Evolutionary conservation across 2,797 vertebrate species (phyloP).

Genomic region (Amblyopsis hoosieri): DNA sequence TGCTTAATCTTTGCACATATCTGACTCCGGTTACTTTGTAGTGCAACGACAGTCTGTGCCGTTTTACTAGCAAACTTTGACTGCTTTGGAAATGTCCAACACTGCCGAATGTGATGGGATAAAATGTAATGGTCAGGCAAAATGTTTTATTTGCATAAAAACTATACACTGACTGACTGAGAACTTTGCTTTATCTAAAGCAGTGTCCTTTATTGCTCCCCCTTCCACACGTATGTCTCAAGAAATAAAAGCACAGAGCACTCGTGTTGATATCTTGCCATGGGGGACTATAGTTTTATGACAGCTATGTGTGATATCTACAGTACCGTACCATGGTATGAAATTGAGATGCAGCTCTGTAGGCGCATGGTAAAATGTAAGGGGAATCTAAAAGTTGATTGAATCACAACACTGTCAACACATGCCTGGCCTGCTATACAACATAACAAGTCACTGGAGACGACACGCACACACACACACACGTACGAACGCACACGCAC

Average conservation of each 20-base stretch:
- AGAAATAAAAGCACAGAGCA: constrained; percentile 36
- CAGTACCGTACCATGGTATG: constrained; percentile 58
- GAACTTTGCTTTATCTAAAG: constrained; percentile 16
- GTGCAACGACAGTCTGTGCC: constrained; percentile 14
- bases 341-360: constrained; percentile 73
- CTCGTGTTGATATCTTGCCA: constrained; percentile 51
- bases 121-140: not conserved
- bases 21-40: constrained; percentile 41
- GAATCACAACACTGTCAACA: constrained; percentile 68
- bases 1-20: constrained; percentile 90
- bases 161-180: constrained; percentile 16
- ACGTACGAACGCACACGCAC: not conserved
- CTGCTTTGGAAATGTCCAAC: not conserved
- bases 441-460: constrained; percentile 80
- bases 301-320: constrained; percentile 71
- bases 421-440: constrained; percentile 63
- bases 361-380: constrained; percentile 60
- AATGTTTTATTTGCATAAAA: not conserved
- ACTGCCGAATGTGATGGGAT: constrained; percentile 1
- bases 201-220: constrained; percentile 20
- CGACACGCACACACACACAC: constrained; percentile 59
- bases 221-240: constrained; percentile 29
- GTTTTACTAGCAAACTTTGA: constrained; percentile 14
- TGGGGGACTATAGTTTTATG: constrained; percentile 64
- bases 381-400: constrained; percentile 72